Base-by-base conservation (phyloP, 2,797 vertebrate genomes). In the Selene dorsalis region DNA sequence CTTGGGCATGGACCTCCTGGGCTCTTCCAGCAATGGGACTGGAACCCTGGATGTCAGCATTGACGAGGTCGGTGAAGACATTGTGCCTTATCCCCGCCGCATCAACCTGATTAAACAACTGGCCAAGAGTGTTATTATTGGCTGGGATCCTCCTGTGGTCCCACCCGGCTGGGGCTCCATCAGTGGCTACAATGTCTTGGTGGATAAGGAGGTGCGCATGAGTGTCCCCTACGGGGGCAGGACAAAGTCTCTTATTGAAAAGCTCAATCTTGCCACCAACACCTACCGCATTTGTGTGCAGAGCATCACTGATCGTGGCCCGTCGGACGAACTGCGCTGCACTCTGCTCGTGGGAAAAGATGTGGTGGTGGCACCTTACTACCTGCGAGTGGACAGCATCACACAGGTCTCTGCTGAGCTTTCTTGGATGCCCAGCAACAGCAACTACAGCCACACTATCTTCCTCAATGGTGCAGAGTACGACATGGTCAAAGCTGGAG, bases 51-150 rank as follows among this genome's bases (percentile, higher is more conserved):
- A 98, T 17, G 87, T 96, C 86, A 97, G 92, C 94, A 96, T 96
- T 6, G 97, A 98, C 1, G 97, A 98, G 87, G 92, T 97, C 4
- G 98, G 97, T 93, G 98, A 98, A 97, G 97, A 99, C 93, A 94
- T 96, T 74, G 98, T 99, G 97, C 98, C 98, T 98, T 99, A 99
- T 93, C 98, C 98, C 79, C 93, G 98, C 79, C 97, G 94, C 94
- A 98, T 99, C 93, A 97, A 96, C 94, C 96, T 99, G 88, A 99
- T 99, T 73, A 99, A 99, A 90, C 98, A 99, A 88, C 95, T 99
- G 69, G 98, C 98, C 95, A 98, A 97, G 95, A 99, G 97, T 85
- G 96, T 98, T 68, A 99, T 99, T 83, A 96, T 99, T 91, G 96
- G 96, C 94, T 99, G 98, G 98, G 98, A 99, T 86, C 95, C 97